These are phyloP conservation scores for Acleris cristana DNA, from an alignment of 2,888 invertebrate species.

Conservation along the genomic window DNA sequence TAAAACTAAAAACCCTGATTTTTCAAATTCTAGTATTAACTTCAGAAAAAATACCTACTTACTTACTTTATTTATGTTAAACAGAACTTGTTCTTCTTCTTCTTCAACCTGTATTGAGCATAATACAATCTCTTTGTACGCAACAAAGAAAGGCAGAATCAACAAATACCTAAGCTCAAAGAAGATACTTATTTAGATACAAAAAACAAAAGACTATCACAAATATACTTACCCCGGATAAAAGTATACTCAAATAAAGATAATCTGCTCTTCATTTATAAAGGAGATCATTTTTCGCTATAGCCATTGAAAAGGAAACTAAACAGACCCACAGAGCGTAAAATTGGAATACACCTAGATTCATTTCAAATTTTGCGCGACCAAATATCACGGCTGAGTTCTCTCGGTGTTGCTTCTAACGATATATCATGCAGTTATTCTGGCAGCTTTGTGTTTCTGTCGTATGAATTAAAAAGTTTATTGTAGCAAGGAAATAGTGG, in stretches of 20 bases:
- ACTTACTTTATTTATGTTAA: too few species aligned
- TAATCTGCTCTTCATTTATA: background rate
- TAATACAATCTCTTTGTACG: too few species aligned
- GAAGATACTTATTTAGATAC: background rate
- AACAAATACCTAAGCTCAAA: background rate
- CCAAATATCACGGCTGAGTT: conserved; percentile 60
- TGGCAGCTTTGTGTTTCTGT: conserved; percentile 68
- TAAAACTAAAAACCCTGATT: too few species aligned
- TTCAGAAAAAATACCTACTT: too few species aligned
- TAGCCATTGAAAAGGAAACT: conserved; percentile 45
- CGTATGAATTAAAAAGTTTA: conserved; percentile 41
- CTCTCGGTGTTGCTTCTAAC: conserved; percentile 56
- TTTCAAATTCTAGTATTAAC: too few species aligned
- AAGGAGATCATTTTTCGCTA: background rate
- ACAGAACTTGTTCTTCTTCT: too few species aligned
- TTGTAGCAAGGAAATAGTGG: conserved; percentile 23
- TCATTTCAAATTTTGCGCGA: conserved; percentile 60
- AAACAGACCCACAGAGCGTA: conserved; percentile 57
- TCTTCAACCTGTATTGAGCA: too few species aligned
- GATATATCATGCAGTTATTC: conserved; percentile 71
- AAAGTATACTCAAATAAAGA: background rate
- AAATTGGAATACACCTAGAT: conserved; percentile 54
- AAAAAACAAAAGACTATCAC: background rate
- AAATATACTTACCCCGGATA: background rate
- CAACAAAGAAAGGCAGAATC: too few species aligned